phyloP scores from a whole-genome alignment of 2,113 vertebrate species.

The Pristiophorus japonicus region DNA sequence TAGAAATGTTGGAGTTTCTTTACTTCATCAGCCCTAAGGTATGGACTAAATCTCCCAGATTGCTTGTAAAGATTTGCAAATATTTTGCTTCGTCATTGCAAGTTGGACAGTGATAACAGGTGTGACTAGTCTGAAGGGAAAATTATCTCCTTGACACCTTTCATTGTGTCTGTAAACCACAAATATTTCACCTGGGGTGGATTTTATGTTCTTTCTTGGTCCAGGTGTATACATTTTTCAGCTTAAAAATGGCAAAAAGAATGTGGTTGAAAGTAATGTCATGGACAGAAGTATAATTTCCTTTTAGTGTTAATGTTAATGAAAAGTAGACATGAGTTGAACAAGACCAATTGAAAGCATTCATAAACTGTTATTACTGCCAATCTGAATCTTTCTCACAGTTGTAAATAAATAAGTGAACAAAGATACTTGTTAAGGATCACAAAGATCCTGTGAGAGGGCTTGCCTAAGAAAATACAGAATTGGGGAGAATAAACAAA shows the following conservation, averaged over 20 bases:
- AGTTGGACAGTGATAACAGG: slow-evolving; percentile 13
- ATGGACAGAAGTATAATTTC: not conserved
- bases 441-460: not conserved
- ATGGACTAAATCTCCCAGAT: slow-evolving; percentile 26
- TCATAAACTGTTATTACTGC: not conserved
- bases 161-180: slow-evolving; percentile 22
- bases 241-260: not conserved
- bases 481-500: not conserved
- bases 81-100: slow-evolving; percentile 31
- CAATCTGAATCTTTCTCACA: not conserved
- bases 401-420: not conserved
- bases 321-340: not conserved
- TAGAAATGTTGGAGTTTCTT: not conserved
- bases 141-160: slow-evolving; percentile 29
- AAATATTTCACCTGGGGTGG: slow-evolving; percentile 31
- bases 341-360: not conserved
- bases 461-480: not conserved
- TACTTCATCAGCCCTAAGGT: slow-evolving; percentile 19
- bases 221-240: slow-evolving; percentile 8
- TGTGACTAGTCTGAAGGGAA: not conserved
- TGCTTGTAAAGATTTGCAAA: slow-evolving; percentile 30
- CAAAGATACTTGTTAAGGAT: not conserved
- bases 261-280: not conserved
- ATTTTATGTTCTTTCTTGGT: not conserved
- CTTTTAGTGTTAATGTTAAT: not conserved